Conservation (phyloP, 2,797 vertebrate species). For the Borostomias antarcticus region DNA sequence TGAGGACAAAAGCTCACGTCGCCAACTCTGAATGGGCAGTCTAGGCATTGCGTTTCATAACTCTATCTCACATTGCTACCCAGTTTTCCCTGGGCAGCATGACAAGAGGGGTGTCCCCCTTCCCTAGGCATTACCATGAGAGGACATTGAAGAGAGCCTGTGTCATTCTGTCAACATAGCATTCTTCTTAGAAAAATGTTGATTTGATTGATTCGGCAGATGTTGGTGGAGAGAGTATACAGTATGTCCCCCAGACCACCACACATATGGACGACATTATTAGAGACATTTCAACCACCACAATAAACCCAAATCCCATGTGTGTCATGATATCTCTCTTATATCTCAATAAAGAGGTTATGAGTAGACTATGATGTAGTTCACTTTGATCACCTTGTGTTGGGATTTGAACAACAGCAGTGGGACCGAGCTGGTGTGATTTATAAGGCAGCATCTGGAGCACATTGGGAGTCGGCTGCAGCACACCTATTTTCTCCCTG, state of each 20-base stretch:
- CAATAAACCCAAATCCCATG: background rate
- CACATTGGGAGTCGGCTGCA: background rate
- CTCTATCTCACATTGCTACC: slow-evolving; percentile 35
- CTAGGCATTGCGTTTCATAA: slow-evolving; percentile 29
- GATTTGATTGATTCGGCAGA: slow-evolving; percentile 1
- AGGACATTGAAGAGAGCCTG: slow-evolving; percentile 9
- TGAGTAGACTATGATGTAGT: background rate
- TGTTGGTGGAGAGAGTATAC: slow-evolving; percentile 1
- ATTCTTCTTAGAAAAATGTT: slow-evolving; percentile 11
- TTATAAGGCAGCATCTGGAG: background rate
- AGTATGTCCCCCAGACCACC: background rate
- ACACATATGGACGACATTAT: too few relatives aligned
- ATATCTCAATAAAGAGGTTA: background rate
- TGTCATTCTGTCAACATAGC: slow-evolving; percentile 17
- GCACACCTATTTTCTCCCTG: slow-evolving; percentile 55
- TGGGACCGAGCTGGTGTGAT: background rate
- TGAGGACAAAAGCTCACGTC: slow-evolving; percentile 43
- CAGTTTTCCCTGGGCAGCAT: slow-evolving; percentile 38
- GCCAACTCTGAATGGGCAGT: slow-evolving; percentile 40
- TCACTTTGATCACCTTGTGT: background rate
- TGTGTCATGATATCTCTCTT: background rate
- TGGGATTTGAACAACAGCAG: slow-evolving; percentile 6
- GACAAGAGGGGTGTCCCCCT: slow-evolving; percentile 54
- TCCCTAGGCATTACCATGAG: slow-evolving; percentile 35
- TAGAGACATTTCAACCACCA: too few relatives aligned